Percentiles rank a stretch among this genome's conserved stretches.
These are phyloP conservation scores for Mionectes olivaceus DNA, from an alignment of 2,797 vertebrate genomes.

Conservation along the genomic window DNA sequence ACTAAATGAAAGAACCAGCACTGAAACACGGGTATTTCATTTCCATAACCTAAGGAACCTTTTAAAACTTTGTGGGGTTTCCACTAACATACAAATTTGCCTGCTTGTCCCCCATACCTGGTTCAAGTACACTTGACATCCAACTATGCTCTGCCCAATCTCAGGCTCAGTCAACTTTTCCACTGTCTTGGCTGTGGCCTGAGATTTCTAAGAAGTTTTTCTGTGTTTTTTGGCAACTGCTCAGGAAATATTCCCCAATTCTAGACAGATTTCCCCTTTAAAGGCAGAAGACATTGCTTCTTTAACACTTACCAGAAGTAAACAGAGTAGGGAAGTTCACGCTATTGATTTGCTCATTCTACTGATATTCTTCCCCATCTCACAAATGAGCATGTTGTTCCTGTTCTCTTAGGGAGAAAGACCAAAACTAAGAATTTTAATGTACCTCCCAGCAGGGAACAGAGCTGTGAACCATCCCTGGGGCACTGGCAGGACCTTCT, in stretches of 20 bases:
- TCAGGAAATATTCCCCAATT: background rate
- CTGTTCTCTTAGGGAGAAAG: slow-evolving; percentile 65
- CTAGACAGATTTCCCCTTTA: slow-evolving; percentile 51
- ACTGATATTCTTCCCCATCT: slow-evolving; percentile 65
- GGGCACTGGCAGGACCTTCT: background rate
- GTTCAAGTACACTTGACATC: background rate
- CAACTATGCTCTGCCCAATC: background rate
- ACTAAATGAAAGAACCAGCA: background rate
- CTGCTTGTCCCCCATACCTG: background rate
- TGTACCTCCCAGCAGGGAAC: slow-evolving; percentile 31
- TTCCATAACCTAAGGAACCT: background rate
- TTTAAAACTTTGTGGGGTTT: background rate
- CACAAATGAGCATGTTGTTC: slow-evolving; percentile 64
- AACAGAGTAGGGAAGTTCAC: slow-evolving; percentile 66
- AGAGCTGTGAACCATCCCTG: slow-evolving; percentile 29
- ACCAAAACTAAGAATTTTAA: slow-evolving; percentile 62
- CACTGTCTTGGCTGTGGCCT: background rate
- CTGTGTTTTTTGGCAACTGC: background rate
- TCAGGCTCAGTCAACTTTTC: background rate
- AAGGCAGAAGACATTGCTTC: slow-evolving; percentile 67
- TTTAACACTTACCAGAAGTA: slow-evolving; percentile 59
- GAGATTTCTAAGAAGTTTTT: background rate
- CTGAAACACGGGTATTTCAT: background rate
- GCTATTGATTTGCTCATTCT: slow-evolving; percentile 65
- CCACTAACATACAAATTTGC: background rate